A percentile compares a stretch with the other conserved stretches of the same genome.
Evolutionary conservation across 2,797 vertebrate species (phyloP).

Genomic region (Nyctalus aviator): DNA sequence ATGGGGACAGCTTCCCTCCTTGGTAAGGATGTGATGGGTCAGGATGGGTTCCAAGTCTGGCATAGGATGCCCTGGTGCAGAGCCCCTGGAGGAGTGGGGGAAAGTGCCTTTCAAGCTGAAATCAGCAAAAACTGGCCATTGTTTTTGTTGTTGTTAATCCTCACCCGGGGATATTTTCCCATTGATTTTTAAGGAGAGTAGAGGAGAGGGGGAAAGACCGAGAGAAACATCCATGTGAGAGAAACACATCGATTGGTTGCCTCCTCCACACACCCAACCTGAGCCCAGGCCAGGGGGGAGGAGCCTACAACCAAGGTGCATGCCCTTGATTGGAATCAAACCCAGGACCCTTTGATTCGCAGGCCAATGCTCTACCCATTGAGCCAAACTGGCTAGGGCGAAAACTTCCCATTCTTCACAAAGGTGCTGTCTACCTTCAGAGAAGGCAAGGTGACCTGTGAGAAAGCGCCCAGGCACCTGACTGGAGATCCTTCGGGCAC

Average conservation of each 20-base stretch:
- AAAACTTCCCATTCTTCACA: not conserved
- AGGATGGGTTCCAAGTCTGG: not conserved
- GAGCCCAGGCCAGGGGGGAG: too few species aligned
- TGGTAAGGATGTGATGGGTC: not conserved
- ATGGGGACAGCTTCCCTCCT: not conserved
- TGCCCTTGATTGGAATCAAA: too few species aligned
- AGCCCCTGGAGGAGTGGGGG: not conserved
- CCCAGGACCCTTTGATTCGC: too few species aligned
- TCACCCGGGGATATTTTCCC: too few species aligned
- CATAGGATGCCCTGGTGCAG: not conserved
- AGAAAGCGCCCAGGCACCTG: not conserved
- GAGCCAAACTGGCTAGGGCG: not conserved
- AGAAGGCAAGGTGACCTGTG: not conserved
- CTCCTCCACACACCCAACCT: too few species aligned
- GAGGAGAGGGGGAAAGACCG: too few species aligned
- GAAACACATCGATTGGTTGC: too few species aligned
- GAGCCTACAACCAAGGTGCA: too few species aligned
- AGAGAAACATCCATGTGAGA: too few species aligned
- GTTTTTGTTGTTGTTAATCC: not conserved
- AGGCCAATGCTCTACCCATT: too few species aligned
- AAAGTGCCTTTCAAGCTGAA: not conserved
- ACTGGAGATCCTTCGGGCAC: not conserved
- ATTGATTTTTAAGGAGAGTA: too few species aligned
- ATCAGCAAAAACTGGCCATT: conserved; percentile 10
- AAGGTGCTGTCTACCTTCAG: not conserved